Conservation (phyloP, 2,888 invertebrate genomes). For the Cantharis lateralis region DNA sequence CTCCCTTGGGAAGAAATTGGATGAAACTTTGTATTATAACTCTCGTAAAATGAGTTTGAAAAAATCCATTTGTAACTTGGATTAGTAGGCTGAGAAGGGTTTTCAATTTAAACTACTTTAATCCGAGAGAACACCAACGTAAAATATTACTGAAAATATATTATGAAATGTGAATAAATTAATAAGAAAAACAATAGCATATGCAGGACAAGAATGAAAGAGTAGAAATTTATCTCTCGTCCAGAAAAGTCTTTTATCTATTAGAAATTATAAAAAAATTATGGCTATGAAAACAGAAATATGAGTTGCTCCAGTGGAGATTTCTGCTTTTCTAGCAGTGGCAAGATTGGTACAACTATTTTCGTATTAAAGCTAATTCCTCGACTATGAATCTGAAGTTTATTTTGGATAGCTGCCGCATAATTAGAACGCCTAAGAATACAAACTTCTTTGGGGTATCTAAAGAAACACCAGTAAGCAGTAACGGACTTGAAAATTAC, state of each 20-base stretch:
- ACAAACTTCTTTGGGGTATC: background rate
- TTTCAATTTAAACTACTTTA: background rate
- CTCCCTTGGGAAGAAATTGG: background rate
- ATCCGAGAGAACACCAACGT: background rate
- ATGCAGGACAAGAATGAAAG: too few species aligned
- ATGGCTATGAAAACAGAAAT: background rate
- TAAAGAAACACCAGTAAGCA: background rate
- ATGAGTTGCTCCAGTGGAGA: too few species aligned
- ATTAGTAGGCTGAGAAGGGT: background rate
- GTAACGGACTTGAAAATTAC: background rate
- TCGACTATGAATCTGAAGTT: background rate
- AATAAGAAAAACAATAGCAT: too few species aligned
- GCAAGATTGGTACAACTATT: background rate
- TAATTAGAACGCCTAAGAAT: background rate
- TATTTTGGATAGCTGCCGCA: background rate
- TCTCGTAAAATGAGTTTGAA: background rate
- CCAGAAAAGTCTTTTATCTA: too few species aligned
- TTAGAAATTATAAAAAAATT: too few species aligned
- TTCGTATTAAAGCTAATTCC: background rate
- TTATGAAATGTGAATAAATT: too few species aligned
- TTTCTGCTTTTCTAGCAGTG: background rate
- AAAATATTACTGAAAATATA: background rate
- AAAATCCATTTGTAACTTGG: background rate
- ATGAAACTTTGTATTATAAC: background rate
- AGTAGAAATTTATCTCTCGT: too few species aligned